Evolutionary conservation across 2,797 vertebrate species (phyloP), one percentile per base, ranked within the genome.

Genomic region (Peromyscus attwateri): DNA sequence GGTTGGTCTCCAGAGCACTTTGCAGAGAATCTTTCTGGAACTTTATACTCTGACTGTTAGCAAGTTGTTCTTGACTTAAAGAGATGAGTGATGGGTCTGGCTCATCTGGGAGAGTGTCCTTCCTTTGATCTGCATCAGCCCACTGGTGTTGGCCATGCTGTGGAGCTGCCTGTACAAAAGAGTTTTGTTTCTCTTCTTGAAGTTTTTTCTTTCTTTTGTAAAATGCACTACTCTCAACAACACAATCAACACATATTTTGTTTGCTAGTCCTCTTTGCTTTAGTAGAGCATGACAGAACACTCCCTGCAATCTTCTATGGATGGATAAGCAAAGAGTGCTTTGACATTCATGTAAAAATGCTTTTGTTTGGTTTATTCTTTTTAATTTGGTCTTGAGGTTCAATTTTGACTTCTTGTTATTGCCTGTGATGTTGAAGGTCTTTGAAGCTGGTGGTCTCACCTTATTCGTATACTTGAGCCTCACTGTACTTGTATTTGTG

Each of bases 281-380:
- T 60, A 75, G 21, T 0, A 76, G 57, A 70, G 64, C 6, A 1
- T 29, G 46, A 34, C 25, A 62, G 31, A 79, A 93, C 6, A 70
- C 12, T 80, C 10, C 40, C 34, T 37, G 89, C 40, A 85, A 46
- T 21, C n/a, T 46, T n/a, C 57, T 75, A 10, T 68, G 16, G 14
- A 87, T 25, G 55, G 29, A 14, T 16, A 25, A 66, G 43, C 43
- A 49, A 27, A 49, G 13, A 90, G 23, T 79, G 31, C 79, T 77
- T 49, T 64, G 40, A 77, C 14, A 84, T 46, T 92, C 91, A 73
- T 40, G 80, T 23, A 40, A 46, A 46, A 84, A 8, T 46, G 81
- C 70, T 60, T 94, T 60, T 70, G 10, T 31, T 84, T 80, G 84
- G 27, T 57, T 62, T 52, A 87, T 68, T 70, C 83, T 96, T 89